Evolutionary conservation across 2,797 vertebrate genomes (phyloP), one percentile per base, ranked within the genome.

Genomic region (Lutjanus campechanus): DNA sequence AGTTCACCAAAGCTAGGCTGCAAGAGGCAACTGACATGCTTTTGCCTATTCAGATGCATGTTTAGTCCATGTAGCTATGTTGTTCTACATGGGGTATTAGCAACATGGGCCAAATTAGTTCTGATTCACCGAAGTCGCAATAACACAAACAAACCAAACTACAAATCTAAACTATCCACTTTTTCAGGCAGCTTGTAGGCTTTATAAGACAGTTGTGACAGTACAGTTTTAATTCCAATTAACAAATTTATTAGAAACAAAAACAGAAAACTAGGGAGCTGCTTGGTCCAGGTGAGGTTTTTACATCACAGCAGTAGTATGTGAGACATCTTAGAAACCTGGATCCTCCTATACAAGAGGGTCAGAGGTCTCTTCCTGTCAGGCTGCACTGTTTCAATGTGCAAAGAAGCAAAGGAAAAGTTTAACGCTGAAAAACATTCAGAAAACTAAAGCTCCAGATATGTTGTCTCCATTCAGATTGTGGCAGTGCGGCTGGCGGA

Each of bases 401-500:
- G 4, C 29, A 20, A 9, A 51, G n/a, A 41, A 11, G 11, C 49
- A 43, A 36, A 5, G 3, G 13, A 3, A 29, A 15, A 29, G n/a
- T 50, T 3, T 22, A 16, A 56, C 8, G 5, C 0, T 15, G 10
- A 59, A 3, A n/a, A 7, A 5, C 2, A 2, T 25, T 53, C 3
- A 61, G 20, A 44, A 67, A 46, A 11, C 25, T 55, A 22, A 64
- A 54, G 9, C 20, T 44, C 10, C 8, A 22, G 10, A 1, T 58
- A 2, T 17, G 17, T 65, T 10, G 11, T 58, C 20, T 69, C 5
- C 44, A 5, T 22, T 77, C 92, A 99, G 98, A 95, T 16, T 99
- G 98, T 40, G 98, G 97, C 0, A 94, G 88, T 0, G 95, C 95
- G 1, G 93, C 96, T 54, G 96, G 92, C 1, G 94, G 96, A 0